Conservation (phyloP, 2,797 vertebrate species). For the Glyptemys insculpta region DNA sequence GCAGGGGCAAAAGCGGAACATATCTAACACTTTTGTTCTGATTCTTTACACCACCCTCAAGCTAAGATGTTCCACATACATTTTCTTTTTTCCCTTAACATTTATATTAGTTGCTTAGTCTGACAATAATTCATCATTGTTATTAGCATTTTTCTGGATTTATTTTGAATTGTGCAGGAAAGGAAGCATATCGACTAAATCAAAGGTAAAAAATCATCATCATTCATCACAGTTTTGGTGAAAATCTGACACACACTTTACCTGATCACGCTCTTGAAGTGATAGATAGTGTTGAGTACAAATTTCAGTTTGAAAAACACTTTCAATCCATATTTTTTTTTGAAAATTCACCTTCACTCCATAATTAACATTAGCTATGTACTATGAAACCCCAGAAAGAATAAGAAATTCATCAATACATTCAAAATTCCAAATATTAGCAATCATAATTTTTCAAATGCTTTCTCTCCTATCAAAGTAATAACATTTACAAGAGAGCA, state of each 20-base stretch:
- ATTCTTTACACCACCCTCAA: slow-evolving; percentile 46
- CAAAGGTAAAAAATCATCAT: background rate
- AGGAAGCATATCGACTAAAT: slow-evolving; percentile 20
- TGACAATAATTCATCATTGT: slow-evolving; percentile 69
- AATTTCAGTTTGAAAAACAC: background rate
- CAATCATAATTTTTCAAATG: background rate
- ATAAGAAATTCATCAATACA: background rate
- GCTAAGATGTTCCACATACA: slow-evolving; percentile 63
- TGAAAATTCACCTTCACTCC: background rate
- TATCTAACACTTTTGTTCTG: slow-evolving; percentile 20
- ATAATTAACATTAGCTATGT: background rate
- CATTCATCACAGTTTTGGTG: background rate
- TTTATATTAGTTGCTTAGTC: slow-evolving; percentile 66
- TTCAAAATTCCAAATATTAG: background rate
- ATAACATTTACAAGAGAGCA: background rate
- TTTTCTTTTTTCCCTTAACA: slow-evolving; percentile 68
- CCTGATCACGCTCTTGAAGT: background rate
- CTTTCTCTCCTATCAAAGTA: background rate
- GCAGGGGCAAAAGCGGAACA: slow-evolving; percentile 11
- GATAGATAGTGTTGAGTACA: background rate
- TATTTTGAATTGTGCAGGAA: slow-evolving; percentile 47
- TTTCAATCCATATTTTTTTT: background rate
- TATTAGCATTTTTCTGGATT: slow-evolving; percentile 62
- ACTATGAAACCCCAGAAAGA: background rate
- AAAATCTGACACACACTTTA: background rate